Conservation (phyloP, 2,797 vertebrate species). For the Psittacula echo region DNA sequence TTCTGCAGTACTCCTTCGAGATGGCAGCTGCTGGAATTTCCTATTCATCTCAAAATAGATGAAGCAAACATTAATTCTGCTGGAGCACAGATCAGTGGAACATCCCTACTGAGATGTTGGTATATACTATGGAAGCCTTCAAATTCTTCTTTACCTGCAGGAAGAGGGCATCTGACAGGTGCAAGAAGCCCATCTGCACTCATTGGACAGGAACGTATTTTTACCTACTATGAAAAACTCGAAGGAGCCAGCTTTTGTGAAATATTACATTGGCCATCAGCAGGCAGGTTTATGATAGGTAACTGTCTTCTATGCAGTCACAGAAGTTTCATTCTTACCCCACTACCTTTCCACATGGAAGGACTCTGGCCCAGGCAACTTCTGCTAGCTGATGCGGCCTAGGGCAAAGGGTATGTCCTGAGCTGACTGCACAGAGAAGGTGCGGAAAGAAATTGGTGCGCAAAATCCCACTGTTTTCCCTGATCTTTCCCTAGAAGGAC, state of each 20-base stretch:
- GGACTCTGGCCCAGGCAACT: neutral
- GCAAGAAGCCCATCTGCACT: neutral
- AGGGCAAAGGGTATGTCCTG: neutral
- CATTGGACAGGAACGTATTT: neutral
- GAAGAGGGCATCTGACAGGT: neutral
- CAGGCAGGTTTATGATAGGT: neutral
- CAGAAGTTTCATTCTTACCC: neutral
- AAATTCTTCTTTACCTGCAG: neutral
- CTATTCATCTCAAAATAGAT: conserved; percentile 3
- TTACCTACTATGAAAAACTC: neutral
- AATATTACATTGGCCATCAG: neutral
- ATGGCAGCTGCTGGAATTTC: conserved; percentile 48
- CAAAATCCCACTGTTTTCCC: neutral
- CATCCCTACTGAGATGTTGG: neutral
- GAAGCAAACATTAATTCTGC: conserved; percentile 41
- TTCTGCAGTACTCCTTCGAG: conserved; percentile 27
- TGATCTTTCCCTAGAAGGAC: neutral
- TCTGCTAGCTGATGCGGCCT: neutral
- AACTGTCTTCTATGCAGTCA: neutral
- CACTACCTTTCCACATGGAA: neutral
- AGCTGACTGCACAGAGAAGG: neutral
- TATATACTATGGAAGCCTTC: neutral
- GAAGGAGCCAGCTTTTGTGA: neutral
- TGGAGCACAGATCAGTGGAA: conserved; percentile 12
- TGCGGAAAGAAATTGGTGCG: neutral